Percentiles rank a stretch among this genome's conserved stretches.
phyloP scores from a whole-genome alignment of 2,888 invertebrate species.

The Itoplectis maculator region DNA sequence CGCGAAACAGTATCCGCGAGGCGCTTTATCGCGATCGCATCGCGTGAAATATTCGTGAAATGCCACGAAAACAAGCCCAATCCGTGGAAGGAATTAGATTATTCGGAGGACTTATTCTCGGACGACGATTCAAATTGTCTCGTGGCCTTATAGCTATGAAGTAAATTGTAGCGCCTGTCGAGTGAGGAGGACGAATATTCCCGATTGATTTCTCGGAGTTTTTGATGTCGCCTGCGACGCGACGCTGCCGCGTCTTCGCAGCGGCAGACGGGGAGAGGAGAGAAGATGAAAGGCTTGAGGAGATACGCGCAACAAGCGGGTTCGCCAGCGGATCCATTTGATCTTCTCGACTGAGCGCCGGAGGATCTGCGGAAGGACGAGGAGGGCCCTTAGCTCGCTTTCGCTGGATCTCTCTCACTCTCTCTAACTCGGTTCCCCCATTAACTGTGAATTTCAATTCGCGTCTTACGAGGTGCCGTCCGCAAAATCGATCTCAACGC shows the following conservation, averaged over 20 bases:
- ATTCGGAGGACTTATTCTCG: no score
- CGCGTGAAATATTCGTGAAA: neutral
- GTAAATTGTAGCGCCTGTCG: neutral
- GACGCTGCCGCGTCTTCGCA: neutral
- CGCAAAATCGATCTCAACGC: slow-evolving; percentile 59
- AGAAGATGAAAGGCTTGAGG: slow-evolving; percentile 51
- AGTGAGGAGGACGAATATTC: neutral
- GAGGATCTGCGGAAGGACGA: neutral
- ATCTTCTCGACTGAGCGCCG: slow-evolving; percentile 48
- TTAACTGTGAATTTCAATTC: slow-evolving; percentile 64
- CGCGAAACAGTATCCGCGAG: neutral
- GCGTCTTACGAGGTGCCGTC: slow-evolving; percentile 61
- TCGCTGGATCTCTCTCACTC: neutral
- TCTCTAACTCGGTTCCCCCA: slow-evolving; percentile 44
- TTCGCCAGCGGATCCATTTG: slow-evolving; percentile 56
- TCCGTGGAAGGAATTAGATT: neutral
- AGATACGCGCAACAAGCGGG: slow-evolving; percentile 37
- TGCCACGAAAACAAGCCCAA: neutral
- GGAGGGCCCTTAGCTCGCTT: slow-evolving; percentile 16
- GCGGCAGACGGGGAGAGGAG: neutral
- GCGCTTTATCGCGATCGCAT: neutral
- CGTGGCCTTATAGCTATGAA: neutral
- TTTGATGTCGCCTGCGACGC: slow-evolving; percentile 18
- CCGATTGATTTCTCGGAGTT: slow-evolving; percentile 31
- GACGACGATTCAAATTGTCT: no score